Evolutionary conservation across 1,140 invertebrate species (phyloP).

Genomic region (Drosophila neocordata): DNA sequence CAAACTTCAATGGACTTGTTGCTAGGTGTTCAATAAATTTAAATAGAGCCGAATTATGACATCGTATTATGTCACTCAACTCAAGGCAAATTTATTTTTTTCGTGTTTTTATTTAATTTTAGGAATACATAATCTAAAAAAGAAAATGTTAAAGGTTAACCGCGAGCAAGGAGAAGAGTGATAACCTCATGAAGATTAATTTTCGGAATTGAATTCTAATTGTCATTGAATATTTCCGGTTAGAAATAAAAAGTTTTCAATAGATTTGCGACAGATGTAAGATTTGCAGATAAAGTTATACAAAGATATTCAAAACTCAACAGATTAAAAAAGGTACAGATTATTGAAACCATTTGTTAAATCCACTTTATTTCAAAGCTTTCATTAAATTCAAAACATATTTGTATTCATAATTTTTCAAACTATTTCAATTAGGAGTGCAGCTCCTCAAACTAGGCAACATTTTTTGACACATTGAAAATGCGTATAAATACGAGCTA

Average conservation of each 20-base stretch:
- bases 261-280: not conserved
- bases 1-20: conserved; percentile 17
- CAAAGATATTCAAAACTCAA: not conserved
- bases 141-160: conserved; percentile 39
- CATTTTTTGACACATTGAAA: not conserved
- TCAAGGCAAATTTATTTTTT: not conserved
- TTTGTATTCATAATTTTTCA: not conserved
- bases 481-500: not conserved
- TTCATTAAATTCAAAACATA: no score
- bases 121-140: conserved; percentile 31
- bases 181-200: conserved; percentile 49
- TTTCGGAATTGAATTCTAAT: conserved; percentile 3
- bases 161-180: conserved; percentile 30
- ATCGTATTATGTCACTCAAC: conserved; percentile 10
- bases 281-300: not conserved
- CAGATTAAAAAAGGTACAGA: no score
- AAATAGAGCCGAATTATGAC: not conserved
- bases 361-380: no score
- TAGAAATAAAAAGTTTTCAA: conserved; percentile 33
- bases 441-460: conserved; percentile 9
- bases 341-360: no score
- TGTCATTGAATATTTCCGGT: conserved; percentile 68
- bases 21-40: conserved; percentile 28
- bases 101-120: conserved; percentile 25
- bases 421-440: not conserved